These are phyloP conservation scores for Eupithecia vulgata DNA, from an alignment of 2,888 invertebrate genomes.

Conservation along the genomic window DNA sequence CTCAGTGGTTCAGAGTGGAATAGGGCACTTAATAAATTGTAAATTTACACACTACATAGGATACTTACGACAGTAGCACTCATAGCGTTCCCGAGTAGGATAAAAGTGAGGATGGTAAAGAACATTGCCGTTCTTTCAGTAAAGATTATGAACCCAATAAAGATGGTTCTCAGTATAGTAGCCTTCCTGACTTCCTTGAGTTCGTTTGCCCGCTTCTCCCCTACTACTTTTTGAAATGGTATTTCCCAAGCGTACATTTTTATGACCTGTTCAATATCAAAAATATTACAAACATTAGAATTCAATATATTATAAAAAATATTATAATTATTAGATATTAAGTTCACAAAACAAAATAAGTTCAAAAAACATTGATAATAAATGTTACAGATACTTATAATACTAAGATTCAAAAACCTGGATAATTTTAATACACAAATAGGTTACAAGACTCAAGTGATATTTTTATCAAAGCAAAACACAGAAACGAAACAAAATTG, in stretches of 20 bases:
- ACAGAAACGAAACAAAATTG: too few relatives aligned
- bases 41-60: background rate
- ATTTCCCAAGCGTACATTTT: constrained; percentile 99
- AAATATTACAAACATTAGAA: background rate
- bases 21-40: too few relatives aligned
- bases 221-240: constrained; percentile 92
- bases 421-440: too few relatives aligned
- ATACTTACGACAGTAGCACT: constrained; percentile 87
- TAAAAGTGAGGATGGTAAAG: constrained; percentile 88
- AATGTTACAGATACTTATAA: too few relatives aligned
- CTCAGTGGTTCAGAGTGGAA: too few relatives aligned
- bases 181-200: constrained; percentile 84
- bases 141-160: constrained; percentile 91
- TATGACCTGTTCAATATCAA: constrained; percentile 86
- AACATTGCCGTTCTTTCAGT: constrained; percentile 92
- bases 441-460: too few relatives aligned
- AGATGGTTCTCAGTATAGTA: constrained; percentile 86
- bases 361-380: too few relatives aligned
- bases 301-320: background rate
- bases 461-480: too few relatives aligned
- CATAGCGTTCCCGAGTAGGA: constrained; percentile 86
- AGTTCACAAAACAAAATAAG: too few relatives aligned
- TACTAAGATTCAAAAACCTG: too few relatives aligned
- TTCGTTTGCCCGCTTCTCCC: constrained; percentile 86
- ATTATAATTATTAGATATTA: background rate